Evolutionary conservation across 2,888 invertebrate genomes (phyloP), one percentile per base, ranked within the genome.

Genomic region (Aporophyla lueneburgensis): DNA sequence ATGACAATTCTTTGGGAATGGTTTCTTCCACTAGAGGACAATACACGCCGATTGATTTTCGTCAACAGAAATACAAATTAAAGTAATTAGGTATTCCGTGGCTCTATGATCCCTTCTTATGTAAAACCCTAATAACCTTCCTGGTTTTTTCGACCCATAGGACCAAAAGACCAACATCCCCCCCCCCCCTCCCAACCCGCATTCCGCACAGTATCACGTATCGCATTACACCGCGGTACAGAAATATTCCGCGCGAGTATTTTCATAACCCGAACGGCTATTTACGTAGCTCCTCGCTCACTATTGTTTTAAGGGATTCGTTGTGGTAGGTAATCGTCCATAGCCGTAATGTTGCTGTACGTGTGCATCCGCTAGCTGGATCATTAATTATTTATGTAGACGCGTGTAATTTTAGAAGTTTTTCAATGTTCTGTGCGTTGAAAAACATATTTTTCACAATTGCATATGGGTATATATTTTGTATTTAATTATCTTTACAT

Each of bases 171-270:
- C 67, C 72, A 67, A 33, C 24, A 33, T 5, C 14, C 78, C 21
- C 46, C 9, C 53, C 2, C 12, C 19, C 56, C 12, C 24, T n/a
- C n/a, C n/a, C n/a, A n/a, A n/a, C n/a, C 63, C 56, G 24, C 58
- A 62, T 88, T 85, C 83, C 78, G 82, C 77, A 73, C 65, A 65
- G 74, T 75, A 84, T 82, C 66, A 33, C 65, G 82, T 87, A 86
- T 88, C 88, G 68, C 71, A 65, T 88, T 88, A 85, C 88, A 74
- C n/a, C 33, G 74, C 74, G 71, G 82, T 76, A 81, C 85, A 84
- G 76, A 85, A 85, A 87, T 83, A 85, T 88, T 85, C 87, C 71
- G 79, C 79, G 78, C 83, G 86, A 61, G 89, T 88, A 88, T 88
- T 87, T 88, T 88, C 83, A 88, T 87, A 87, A 87, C 78, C 62